A percentile compares a stretch with the other conserved stretches of the same genome.
Conservation (phyloP, 1,140 invertebrate species). For the Pygmarrhopalites habei region DNA sequence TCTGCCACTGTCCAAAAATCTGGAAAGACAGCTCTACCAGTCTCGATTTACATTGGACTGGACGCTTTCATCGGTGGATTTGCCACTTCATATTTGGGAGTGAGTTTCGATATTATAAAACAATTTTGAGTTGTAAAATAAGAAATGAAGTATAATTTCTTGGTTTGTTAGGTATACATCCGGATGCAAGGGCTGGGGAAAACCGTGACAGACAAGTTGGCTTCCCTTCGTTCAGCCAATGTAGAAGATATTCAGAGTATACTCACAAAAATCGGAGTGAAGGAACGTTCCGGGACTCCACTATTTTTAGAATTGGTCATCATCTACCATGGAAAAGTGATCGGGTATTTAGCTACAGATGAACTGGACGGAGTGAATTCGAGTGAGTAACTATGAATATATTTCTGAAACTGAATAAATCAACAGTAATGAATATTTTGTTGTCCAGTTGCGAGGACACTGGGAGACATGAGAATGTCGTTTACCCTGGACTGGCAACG, state of each 20-base stretch:
- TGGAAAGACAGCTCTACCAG: constrained; percentile 22
- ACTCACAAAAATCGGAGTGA: constrained; percentile 20
- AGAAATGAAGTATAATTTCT: neutral
- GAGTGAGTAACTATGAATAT: too few relatives aligned
- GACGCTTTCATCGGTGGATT: constrained; percentile 29
- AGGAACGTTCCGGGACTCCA: constrained; percentile 6
- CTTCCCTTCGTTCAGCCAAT: constrained; percentile 13
- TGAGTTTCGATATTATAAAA: constrained; percentile 14
- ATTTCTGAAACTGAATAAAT: too few relatives aligned
- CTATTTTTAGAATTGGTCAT: constrained; percentile 28
- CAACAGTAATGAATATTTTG: constrained; percentile 4
- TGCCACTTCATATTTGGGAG: constrained; percentile 19
- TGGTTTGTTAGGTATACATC: constrained; percentile 26
- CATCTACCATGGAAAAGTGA: constrained; percentile 11
- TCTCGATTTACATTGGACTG: constrained; percentile 28
- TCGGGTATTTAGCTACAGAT: constrained; percentile 27
- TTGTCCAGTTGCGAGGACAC: constrained; percentile 10
- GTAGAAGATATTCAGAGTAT: constrained; percentile 27
- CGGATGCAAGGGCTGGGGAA: constrained; percentile 35
- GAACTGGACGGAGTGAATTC: too few relatives aligned
- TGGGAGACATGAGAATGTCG: neutral
- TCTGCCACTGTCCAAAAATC: constrained; percentile 25
- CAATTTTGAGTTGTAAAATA: neutral
- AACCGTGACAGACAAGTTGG: constrained; percentile 10
- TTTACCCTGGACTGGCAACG: constrained; percentile 7